These are phyloP conservation scores for Cyanocitta stelleri DNA, from an alignment of 2,113 vertebrate species.

Conservation along the genomic window DNA sequence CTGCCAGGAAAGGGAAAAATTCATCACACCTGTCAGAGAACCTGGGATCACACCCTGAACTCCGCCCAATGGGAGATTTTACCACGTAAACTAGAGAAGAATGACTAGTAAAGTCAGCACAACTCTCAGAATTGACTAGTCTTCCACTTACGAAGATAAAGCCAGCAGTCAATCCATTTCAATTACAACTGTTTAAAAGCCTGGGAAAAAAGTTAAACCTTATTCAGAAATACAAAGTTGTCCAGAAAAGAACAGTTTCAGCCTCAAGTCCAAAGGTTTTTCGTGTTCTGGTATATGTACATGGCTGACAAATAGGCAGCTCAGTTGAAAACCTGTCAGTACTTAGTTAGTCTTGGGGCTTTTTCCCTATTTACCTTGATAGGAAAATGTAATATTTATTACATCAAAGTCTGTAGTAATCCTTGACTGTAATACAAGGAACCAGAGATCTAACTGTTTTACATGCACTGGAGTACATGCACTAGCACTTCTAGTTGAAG, in stretches of 20 bases:
- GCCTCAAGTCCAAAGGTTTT: not conserved
- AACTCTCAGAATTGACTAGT: not conserved
- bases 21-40: not conserved
- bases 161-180: not conserved
- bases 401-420: not conserved
- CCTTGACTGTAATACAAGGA: not conserved
- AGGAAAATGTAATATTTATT: not conserved
- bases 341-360: not conserved
- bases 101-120: not conserved
- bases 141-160: not conserved
- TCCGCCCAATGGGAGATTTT: not conserved
- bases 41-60: not conserved
- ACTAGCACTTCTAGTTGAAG: not conserved
- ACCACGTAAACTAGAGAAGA: not conserved
- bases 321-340: not conserved
- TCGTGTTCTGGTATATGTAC: not conserved
- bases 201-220: not conserved
- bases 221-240: not conserved
- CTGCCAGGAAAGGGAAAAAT: not conserved
- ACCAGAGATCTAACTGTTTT: not conserved
- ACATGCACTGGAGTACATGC: not conserved
- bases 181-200: not conserved
- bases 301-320: not conserved
- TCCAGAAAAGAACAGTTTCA: not conserved
- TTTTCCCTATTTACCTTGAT: not conserved